A percentile compares a stretch with the other conserved stretches of the same genome.
These are phyloP conservation scores for Poeciliopsis gracilis DNA, from an alignment of 2,797 vertebrate genomes.

Conservation along the genomic window DNA sequence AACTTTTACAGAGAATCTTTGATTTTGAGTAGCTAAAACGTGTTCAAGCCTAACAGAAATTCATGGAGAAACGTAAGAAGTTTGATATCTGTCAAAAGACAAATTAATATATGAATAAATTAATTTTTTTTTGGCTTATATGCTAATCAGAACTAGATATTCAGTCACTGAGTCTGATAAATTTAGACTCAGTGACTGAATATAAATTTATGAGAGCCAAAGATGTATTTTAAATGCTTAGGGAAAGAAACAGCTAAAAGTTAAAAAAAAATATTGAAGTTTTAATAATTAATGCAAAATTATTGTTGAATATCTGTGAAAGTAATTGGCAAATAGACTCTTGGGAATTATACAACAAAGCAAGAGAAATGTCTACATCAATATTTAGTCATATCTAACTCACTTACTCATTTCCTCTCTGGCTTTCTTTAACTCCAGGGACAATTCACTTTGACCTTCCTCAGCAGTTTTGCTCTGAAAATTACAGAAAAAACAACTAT, in stretches of 20 bases:
- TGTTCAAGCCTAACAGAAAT: not conserved
- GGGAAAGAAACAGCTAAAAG: not conserved
- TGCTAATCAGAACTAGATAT: not conserved
- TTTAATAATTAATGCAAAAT: not conserved
- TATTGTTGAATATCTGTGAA: not conserved
- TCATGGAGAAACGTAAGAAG: not conserved
- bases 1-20: not conserved
- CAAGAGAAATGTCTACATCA: not conserved
- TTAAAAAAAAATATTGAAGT: not conserved
- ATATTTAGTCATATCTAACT: not conserved
- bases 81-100: not conserved
- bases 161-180: not conserved
- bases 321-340: not conserved
- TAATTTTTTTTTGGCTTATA: not conserved
- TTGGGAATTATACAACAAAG: not conserved
- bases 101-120: not conserved
- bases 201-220: not conserved
- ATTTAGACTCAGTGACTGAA: no score
- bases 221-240: not conserved
- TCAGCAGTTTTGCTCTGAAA: slow-evolving; percentile 87
- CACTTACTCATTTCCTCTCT: slow-evolving; percentile 94
- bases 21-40: not conserved
- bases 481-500: slow-evolving; percentile 39
- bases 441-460: slow-evolving; percentile 87
- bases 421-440: slow-evolving; percentile 87